Percentiles rank a stretch among this genome's conserved stretches.
Conservation (phyloP, 2,888 invertebrate genomes). For the Mystacides longicornis region DNA sequence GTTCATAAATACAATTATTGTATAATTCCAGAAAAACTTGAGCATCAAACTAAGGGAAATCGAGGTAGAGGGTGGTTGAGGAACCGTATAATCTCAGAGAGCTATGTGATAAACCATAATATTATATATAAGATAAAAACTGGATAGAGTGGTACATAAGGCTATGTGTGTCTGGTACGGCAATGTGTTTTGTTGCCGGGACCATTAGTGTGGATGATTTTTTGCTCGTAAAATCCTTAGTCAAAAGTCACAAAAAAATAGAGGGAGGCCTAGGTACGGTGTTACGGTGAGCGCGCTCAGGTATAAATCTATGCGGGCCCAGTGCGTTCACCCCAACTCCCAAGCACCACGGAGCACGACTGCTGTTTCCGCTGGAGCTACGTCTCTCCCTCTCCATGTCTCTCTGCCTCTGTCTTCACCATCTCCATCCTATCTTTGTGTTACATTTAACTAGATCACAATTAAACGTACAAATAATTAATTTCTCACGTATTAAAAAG, state of each 20-base stretch:
- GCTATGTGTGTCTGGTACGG: neutral
- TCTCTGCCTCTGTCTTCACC: no score
- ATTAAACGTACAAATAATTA: no score
- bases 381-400: no score
- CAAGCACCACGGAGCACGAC: neutral
- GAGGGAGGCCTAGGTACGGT: conserved; percentile 1
- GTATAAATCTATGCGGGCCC: conserved; percentile 22
- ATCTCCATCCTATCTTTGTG: no score
- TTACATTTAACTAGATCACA: no score
- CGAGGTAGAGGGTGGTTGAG: no score
- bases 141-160: neutral
- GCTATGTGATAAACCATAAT: no score
- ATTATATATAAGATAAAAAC: neutral
- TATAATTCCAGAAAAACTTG: no score
- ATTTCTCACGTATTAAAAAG: no score
- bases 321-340: conserved; percentile 18
- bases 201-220: neutral
- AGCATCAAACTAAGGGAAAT: no score
- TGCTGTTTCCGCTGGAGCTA: neutral
- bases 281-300: conserved; percentile 8
- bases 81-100: no score
- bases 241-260: conserved; percentile 4
- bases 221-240: conserved; percentile 1
- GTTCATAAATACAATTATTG: no score
- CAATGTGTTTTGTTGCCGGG: neutral